Conservation (phyloP, 2,113 vertebrate genomes). For the Lucifuga dentata region DNA sequence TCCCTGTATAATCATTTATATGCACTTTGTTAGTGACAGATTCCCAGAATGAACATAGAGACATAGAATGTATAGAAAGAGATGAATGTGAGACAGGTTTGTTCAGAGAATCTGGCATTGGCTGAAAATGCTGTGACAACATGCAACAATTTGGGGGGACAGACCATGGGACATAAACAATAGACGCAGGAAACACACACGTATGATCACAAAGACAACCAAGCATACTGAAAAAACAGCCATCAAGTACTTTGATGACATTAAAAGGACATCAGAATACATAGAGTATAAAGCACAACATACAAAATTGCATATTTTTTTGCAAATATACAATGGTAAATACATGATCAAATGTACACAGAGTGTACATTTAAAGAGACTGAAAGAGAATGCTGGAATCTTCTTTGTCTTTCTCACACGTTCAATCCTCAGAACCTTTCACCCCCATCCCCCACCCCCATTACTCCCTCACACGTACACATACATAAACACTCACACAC, state of each 20-base stretch:
- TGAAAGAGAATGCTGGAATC: constrained; percentile 35
- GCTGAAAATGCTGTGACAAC: constrained; percentile 30
- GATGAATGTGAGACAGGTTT: constrained; percentile 14
- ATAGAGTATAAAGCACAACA: constrained; percentile 24
- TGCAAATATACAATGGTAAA: constrained; percentile 24
- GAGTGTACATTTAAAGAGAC: constrained; percentile 48
- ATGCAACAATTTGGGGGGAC: constrained; percentile 49
- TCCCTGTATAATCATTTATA: neutral
- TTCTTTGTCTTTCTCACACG: constrained; percentile 14
- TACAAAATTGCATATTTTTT: constrained; percentile 32
- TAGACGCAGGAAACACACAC: constrained; percentile 36
- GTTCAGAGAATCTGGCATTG: constrained; percentile 31
- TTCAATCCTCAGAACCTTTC: neutral
- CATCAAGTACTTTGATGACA: constrained; percentile 46
- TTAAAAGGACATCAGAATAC: constrained; percentile 10
- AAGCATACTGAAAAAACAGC: constrained; percentile 35
- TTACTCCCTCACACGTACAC: neutral
- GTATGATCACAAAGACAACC: constrained; percentile 27
- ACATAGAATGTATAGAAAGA: constrained; percentile 21
- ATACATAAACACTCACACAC: constrained; percentile 27
- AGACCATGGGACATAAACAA: constrained; percentile 47
- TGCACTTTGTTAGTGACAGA: constrained; percentile 5
- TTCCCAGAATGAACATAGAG: neutral
- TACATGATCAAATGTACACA: constrained; percentile 57
- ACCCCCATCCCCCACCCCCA: neutral